Conservation (phyloP, 2,888 invertebrate species). For the Gastracanthus pulcherrimus region DNA sequence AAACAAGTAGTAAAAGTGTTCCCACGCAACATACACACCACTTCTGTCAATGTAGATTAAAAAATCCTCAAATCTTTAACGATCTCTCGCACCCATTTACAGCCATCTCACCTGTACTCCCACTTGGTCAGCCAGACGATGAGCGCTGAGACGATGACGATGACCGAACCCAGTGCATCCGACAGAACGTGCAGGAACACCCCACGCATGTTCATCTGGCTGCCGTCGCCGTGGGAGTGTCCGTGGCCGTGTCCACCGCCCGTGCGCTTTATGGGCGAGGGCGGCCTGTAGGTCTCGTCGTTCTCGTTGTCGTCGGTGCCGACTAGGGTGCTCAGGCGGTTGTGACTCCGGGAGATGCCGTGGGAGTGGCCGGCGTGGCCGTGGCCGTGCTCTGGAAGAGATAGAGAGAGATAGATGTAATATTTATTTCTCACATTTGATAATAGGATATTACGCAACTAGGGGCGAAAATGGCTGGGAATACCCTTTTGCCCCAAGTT, state of each 20-base stretch:
- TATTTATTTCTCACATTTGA: background rate
- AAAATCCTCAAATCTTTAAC: too few species aligned
- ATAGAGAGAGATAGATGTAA: background rate
- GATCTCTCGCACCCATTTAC: too few species aligned
- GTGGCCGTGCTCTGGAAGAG: slow-evolving; percentile 88
- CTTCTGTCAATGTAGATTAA: too few species aligned
- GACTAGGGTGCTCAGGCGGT: slow-evolving; percentile 81
- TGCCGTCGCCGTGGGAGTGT: slow-evolving; percentile 82
- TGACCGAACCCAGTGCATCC: slow-evolving; percentile 96
- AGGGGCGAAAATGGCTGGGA: too few species aligned
- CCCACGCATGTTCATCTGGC: slow-evolving; percentile 99
- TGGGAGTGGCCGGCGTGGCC: slow-evolving; percentile 83
- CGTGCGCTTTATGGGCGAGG: slow-evolving; percentile 67
- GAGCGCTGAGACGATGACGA: slow-evolving; percentile 92
- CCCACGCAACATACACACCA: too few species aligned
- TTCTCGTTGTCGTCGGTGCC: slow-evolving; percentile 87
- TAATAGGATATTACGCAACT: too few species aligned
- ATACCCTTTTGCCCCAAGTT: too few species aligned
- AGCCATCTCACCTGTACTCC: slow-evolving; percentile 81
- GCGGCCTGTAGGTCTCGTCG: slow-evolving; percentile 80
- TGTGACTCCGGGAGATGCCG: slow-evolving; percentile 81
- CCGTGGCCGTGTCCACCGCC: slow-evolving; percentile 73
- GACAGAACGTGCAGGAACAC: slow-evolving; percentile 99
- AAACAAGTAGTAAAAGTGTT: too few species aligned
- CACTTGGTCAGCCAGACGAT: slow-evolving; percentile 90